Conservation (phyloP, 2,888 invertebrate species). For the Mimumesa dahlbomi region DNA sequence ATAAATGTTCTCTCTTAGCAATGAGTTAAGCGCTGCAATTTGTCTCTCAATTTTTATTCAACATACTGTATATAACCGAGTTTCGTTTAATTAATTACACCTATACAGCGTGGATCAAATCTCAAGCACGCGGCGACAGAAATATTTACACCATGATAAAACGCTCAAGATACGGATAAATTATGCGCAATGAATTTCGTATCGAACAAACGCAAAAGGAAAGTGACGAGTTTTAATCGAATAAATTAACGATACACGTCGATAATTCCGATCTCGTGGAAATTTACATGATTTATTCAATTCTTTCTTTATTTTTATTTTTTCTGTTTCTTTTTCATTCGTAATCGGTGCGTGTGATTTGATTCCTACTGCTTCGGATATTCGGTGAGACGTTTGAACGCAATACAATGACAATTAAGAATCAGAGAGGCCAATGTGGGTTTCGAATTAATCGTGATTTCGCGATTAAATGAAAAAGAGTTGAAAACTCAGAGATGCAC, state of each 20-base stretch:
- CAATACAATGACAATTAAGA: conserved; percentile 36
- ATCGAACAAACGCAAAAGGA: too few relatives aligned
- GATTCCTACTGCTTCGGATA: conserved; percentile 32
- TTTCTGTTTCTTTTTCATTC: too few relatives aligned
- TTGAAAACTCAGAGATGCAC: neutral
- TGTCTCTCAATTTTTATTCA: conserved; percentile 58
- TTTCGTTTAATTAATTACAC: conserved; percentile 26
- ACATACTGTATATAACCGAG: conserved; percentile 48
- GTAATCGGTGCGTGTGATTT: conserved; percentile 44
- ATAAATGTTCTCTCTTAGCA: conserved; percentile 30
- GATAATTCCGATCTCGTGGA: too few relatives aligned
- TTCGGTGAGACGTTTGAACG: conserved; percentile 33
- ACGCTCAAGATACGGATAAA: too few relatives aligned
- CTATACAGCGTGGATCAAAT: conserved; percentile 53
- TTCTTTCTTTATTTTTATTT: too few relatives aligned
- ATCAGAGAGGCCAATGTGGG: conserved; percentile 58
- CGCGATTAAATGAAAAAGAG: neutral
- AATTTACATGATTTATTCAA: too few relatives aligned
- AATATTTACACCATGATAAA: too few relatives aligned
- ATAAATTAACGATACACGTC: too few relatives aligned
- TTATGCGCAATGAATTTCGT: too few relatives aligned
- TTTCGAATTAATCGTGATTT: conserved; percentile 36
- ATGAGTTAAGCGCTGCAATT: conserved; percentile 50
- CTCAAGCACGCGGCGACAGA: conserved; percentile 17
- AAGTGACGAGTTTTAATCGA: too few relatives aligned